Evolutionary conservation across 2,888 invertebrate species (phyloP), one percentile per base, ranked within the genome.

Genomic region (Cosmopolites sordidus): DNA sequence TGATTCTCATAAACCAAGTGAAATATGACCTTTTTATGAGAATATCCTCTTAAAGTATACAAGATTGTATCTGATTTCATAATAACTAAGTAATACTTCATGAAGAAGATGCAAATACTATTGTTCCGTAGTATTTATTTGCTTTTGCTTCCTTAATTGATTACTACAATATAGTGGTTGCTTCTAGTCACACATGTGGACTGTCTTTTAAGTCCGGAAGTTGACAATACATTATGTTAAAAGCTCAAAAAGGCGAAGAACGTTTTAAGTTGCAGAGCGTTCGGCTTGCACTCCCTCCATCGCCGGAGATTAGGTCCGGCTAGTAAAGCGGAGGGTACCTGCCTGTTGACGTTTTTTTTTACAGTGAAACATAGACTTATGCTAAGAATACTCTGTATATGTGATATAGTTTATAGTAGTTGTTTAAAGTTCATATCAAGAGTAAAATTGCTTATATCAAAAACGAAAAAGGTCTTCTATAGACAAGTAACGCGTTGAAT

Each of bases 381-480:
- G 58, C 59, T 62, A 65, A 63, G 58, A 67, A 67, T 67, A 67
- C 66, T 67, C 66, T 65, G 63, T 67, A 66, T 65, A 67, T 67
- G 67, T 67, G 67, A 67, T 67, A 67, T 67, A 67, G 66, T 64
- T 64, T 66, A 62, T 67, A 67, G 67, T 63, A 47, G 38, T 50
- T 54, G 40, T 41, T 46, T 16, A 18, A 50, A 56, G 42, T 56
- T 53, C 53, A 53, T 53, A 53, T 53, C 53, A 53, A 48, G 30
- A 47, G 27, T 51, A 46, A 22, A 22, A 22, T 8, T 45, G 44
- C 51, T 50, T 50, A 38, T 50, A 43, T 41, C 16, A n/a, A 16
- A 5, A 14, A 38, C 14, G 9, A 15, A 38, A 14, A 9, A 5
- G 38, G 12, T 22, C 22, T 22, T 22, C 8, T 8, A 22, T 22